Base-by-base conservation (phyloP, 2,113 vertebrate species). In the Onychorhynchus coronatus region DNA sequence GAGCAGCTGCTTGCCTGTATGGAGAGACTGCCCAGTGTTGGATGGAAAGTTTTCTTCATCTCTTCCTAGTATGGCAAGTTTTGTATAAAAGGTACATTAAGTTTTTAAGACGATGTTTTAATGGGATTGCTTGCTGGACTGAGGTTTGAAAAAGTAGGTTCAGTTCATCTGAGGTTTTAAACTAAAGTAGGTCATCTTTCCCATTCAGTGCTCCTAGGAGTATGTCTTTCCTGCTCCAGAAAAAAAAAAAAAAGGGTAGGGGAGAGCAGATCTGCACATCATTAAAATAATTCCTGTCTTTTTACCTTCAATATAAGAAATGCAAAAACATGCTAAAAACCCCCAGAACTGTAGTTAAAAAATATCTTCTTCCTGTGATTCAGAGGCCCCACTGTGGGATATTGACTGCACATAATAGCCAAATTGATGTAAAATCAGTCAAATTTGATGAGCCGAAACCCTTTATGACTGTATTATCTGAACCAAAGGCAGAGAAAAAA, bases 181-280 rank as follows among this genome's bases (percentile, higher is more conserved):
- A 49, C 28, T 75, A 13, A 95, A 91, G 90, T 63, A 85, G 52
- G 52, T 89, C 77, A 87, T 55, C 47, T 83, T 91, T 91, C 70
- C 65, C 59, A 55, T 53, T 71, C 63, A 87, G 16, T 67, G 65
- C 37, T 74, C 50, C 49, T 77, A 70, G 50, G 35, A 92, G 16
- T 22, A 37, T 30, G 52, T 22, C 11, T 28, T 74, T 61, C 59
- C 62, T 76, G 15, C 68, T 86, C 53, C 53, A 83, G 58, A 68
- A 68, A 37, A 31, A 41, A 67, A n/a, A 61, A 61, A 39, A 41
- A 46, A 39, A 10, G 49, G 18, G 12, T 20, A 22, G 14, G 12
- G 52, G 4, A 19, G n/a, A 6, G 8, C 18, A 14, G 6, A 71
- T 52, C n/a, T 66, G 28, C 27, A 82, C 15, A 6, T 77, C 37